Percentiles rank a stretch among this genome's conserved stretches.
Evolutionary conservation across 1,140 invertebrate genomes (phyloP).

Genomic region (Lucilia sericata): DNA sequence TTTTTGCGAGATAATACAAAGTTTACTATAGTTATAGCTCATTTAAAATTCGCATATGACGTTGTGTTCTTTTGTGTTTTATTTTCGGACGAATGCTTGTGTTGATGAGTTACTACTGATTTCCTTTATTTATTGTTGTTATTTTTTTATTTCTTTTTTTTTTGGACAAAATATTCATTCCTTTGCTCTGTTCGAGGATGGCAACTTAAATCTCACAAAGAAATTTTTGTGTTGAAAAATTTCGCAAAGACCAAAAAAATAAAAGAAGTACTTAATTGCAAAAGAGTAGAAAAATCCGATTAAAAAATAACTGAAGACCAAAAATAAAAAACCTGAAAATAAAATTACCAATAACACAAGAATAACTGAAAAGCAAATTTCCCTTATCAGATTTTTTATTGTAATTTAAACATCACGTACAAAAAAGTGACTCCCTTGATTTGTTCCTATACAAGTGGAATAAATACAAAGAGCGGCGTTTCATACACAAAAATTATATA

Average conservation of each 20-base stretch:
- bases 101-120: slow-evolving; percentile 16
- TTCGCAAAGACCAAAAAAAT: slow-evolving; percentile 32
- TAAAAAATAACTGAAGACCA: slow-evolving; percentile 62
- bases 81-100: slow-evolving; percentile 3
- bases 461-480: neutral
- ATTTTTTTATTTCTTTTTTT: too few species aligned
- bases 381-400: slow-evolving; percentile 64
- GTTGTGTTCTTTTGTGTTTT: neutral
- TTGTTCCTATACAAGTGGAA: neutral
- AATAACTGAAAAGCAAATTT: slow-evolving; percentile 32
- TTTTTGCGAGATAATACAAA: too few species aligned
- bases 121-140: neutral
- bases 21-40: too few species aligned
- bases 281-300: slow-evolving; percentile 60
- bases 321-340: slow-evolving; percentile 50
- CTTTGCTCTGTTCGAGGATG: neutral
- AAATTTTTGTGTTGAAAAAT: slow-evolving; percentile 38
- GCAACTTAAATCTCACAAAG: slow-evolving; percentile 45
- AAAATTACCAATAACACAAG: neutral
- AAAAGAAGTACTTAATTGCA: slow-evolving; percentile 27
- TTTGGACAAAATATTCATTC: slow-evolving; percentile 34
- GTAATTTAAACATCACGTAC: slow-evolving; percentile 59
- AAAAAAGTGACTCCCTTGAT: slow-evolving; percentile 8
- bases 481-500: too few species aligned
- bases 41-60: too few species aligned